phyloP scores from a whole-genome alignment of 2,888 invertebrate genomes.

The Synanthedon formicaeformis region DNA sequence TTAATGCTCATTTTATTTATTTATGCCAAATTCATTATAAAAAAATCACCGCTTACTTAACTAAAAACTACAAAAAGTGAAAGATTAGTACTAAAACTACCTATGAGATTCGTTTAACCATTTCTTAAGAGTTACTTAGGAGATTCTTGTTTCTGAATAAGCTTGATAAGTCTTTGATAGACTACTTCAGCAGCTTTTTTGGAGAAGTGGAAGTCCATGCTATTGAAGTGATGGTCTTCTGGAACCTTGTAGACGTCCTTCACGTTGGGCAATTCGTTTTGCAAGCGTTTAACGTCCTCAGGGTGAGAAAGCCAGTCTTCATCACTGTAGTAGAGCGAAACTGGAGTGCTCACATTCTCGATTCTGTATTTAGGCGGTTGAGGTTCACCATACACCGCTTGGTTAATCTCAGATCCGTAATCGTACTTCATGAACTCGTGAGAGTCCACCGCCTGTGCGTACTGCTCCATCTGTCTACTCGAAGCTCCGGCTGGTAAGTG shows the following conservation, averaged over 20 bases:
- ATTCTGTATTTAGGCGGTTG: constrained; percentile 49
- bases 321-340: constrained; percentile 49
- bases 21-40: constrained; percentile 13
- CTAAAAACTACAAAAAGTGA: constrained; percentile 3
- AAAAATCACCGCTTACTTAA: constrained; percentile 13
- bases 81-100: constrained; percentile 4
- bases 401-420: constrained; percentile 43
- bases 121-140: constrained; percentile 4
- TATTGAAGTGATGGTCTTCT: constrained; percentile 47
- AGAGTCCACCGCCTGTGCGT: constrained; percentile 56
- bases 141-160: constrained; percentile 24
- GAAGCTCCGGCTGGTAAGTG: constrained; percentile 72
- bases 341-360: constrained; percentile 44
- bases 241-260: constrained; percentile 67
- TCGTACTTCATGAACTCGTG: constrained; percentile 48
- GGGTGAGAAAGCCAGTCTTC: constrained; percentile 78
- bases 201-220: constrained; percentile 60
- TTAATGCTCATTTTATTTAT: constrained; percentile 26
- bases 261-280: constrained; percentile 66
- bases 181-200: constrained; percentile 39
- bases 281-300: constrained; percentile 69
- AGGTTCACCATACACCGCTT: constrained; percentile 38
- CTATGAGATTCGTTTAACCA: too few species aligned
- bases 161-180: constrained; percentile 44
- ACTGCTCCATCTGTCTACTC: constrained; percentile 64